These are phyloP conservation scores for Gallirallus australis DNA, from an alignment of 2,797 vertebrate species.

Conservation along the genomic window DNA sequence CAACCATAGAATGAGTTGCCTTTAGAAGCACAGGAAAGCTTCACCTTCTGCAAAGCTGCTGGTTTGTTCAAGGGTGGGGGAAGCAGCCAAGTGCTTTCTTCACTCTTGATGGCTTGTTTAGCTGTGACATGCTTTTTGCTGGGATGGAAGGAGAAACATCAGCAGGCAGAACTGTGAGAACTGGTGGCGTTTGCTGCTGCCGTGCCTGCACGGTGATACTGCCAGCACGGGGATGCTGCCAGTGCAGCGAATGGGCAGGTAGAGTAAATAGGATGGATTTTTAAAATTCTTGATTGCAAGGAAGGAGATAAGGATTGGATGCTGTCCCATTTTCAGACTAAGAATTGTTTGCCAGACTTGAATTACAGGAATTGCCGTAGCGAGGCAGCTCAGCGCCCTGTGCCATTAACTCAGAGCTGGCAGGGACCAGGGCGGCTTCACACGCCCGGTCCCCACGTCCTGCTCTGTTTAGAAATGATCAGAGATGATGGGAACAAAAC, in stretches of 20 bases:
- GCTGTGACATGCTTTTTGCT: neutral
- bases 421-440: neutral
- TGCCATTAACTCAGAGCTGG: neutral
- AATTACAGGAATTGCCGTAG: slow-evolving; percentile 27
- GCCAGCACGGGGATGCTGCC: neutral
- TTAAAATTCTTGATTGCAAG: neutral
- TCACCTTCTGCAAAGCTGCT: neutral
- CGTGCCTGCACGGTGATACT: neutral
- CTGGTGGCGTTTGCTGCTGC: neutral
- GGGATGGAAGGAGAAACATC: slow-evolving; percentile 3
- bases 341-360: slow-evolving; percentile 32
- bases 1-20: neutral
- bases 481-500: slow-evolving; percentile 3
- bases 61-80: neutral
- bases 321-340: neutral
- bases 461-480: neutral
- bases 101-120: neutral
- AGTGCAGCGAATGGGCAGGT: neutral
- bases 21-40: neutral
- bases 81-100: neutral
- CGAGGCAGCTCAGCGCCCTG: neutral
- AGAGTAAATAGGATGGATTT: neutral
- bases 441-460: rapidly evolving
- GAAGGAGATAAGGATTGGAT: slow-evolving; percentile 38
- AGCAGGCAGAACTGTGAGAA: neutral